These are phyloP conservation scores for Hecatera dysodea DNA, from an alignment of 2,888 invertebrate species.

Conservation along the genomic window DNA sequence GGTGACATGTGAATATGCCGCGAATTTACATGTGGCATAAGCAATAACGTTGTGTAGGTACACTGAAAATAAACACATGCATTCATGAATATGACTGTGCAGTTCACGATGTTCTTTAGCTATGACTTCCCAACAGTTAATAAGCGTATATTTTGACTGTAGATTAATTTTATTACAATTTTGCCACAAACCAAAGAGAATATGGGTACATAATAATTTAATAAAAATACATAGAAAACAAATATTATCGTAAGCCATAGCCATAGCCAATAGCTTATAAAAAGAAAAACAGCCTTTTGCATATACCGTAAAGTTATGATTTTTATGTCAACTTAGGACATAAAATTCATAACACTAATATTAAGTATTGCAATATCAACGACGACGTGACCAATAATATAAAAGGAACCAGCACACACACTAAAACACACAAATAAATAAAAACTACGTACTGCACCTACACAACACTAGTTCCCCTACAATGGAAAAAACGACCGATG, in stretches of 20 bases:
- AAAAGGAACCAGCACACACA: not conserved
- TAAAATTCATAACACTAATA: too few relatives aligned
- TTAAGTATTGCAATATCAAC: too few relatives aligned
- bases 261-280: too few relatives aligned
- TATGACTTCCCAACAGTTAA: not conserved
- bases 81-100: conserved; percentile 6
- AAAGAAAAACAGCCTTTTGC: too few relatives aligned
- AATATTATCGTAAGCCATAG: too few relatives aligned
- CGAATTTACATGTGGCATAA: conserved; percentile 46
- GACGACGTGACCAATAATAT: not conserved
- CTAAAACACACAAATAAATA: not conserved
- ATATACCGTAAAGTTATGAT: too few relatives aligned
- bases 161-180: too few relatives aligned
- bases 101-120: not conserved
- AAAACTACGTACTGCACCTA: conserved; percentile 13
- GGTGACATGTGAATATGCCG: conserved; percentile 63
- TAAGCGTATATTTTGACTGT: too few relatives aligned
- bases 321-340: too few relatives aligned
- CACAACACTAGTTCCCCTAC: conserved; percentile 16
- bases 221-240: too few relatives aligned
- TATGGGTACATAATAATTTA: too few relatives aligned
- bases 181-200: too few relatives aligned
- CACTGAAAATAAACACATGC: conserved; percentile 20
- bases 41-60: conserved; percentile 19
- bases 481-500: conserved; percentile 43